Percentiles rank a stretch among this genome's conserved stretches.
Evolutionary conservation across 2,113 vertebrate species (phyloP).

Genomic region (Epinephelus fuscoguttatus): DNA sequence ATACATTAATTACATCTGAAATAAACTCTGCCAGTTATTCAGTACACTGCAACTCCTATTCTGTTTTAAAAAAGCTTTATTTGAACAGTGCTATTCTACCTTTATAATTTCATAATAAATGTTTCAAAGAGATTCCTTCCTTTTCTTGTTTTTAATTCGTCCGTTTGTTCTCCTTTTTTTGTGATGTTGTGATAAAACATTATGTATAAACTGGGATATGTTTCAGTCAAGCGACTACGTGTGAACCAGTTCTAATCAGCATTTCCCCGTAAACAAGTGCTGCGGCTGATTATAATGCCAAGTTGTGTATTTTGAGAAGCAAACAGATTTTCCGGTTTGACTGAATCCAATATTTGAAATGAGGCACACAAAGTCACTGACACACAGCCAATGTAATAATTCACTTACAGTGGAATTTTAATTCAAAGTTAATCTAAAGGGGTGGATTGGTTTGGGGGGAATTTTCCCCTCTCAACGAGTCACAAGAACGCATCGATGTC

Average conservation of each 20-base stretch:
- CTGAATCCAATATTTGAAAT: slow-evolving; percentile 47
- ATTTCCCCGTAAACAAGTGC: slow-evolving; percentile 42
- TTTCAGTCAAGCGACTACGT: slow-evolving; percentile 46
- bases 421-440: slow-evolving; percentile 34
- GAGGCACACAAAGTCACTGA: slow-evolving; percentile 40
- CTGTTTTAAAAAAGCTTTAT: slow-evolving; percentile 83
- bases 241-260: slow-evolving; percentile 50
- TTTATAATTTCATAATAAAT: slow-evolving; percentile 90
- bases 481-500: slow-evolving; percentile 1
- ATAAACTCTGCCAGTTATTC: slow-evolving; percentile 78
- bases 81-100: slow-evolving; percentile 84
- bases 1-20: slow-evolving; percentile 79
- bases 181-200: slow-evolving; percentile 48
- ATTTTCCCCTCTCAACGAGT: slow-evolving; percentile 12
- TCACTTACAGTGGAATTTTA: slow-evolving; percentile 22
- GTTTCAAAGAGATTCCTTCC: slow-evolving; percentile 81
- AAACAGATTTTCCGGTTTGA: slow-evolving; percentile 47
- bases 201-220: slow-evolving; percentile 39
- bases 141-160: slow-evolving; percentile 76
- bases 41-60: slow-evolving; percentile 73
- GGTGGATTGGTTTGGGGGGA: background rate
- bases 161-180: slow-evolving; percentile 55
- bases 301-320: slow-evolving; percentile 47
- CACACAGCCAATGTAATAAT: slow-evolving; percentile 21
- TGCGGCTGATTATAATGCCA: slow-evolving; percentile 45